Conservation (phyloP, 1,140 invertebrate species). For the Rhynchophorus ferrugineus region DNA sequence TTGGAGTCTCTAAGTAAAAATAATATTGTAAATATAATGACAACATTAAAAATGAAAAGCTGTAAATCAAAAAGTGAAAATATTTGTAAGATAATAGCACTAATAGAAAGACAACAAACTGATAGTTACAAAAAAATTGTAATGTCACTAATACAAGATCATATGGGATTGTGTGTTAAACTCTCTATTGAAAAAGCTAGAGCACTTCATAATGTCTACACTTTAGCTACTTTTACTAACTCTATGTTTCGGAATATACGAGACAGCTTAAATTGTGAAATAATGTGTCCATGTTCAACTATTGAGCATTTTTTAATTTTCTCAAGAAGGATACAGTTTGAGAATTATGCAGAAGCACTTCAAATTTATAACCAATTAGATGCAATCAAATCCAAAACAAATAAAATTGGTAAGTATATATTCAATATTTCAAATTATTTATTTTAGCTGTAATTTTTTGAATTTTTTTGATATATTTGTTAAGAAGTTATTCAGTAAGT, state of each 20-base stretch:
- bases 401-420: too few relatives aligned
- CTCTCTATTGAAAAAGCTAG: slow-evolving; percentile 5
- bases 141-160: slow-evolving; percentile 4
- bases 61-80: background rate
- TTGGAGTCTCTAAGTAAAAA: background rate
- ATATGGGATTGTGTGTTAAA: slow-evolving; percentile 12
- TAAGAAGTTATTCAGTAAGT: too few relatives aligned
- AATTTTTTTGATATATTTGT: too few relatives aligned
- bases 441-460: too few relatives aligned
- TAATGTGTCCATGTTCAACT: slow-evolving; percentile 11
- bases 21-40: background rate
- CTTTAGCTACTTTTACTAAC: slow-evolving; percentile 22
- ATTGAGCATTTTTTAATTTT: slow-evolving; percentile 15
- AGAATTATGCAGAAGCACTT: slow-evolving; percentile 2
- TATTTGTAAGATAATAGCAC: background rate
- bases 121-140: background rate
- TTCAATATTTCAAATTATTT: too few relatives aligned
- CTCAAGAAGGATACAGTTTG: slow-evolving; percentile 14
- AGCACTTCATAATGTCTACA: slow-evolving; percentile 12
- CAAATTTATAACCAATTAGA: too few relatives aligned
- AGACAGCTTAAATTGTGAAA: slow-evolving; percentile 2
- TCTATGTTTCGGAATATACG: slow-evolving; percentile 12
- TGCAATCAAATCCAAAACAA: too few relatives aligned
- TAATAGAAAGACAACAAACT: background rate
- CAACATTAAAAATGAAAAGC: background rate